Conservation (phyloP, 2,797 vertebrate species). For the Parambassis ranga region DNA sequence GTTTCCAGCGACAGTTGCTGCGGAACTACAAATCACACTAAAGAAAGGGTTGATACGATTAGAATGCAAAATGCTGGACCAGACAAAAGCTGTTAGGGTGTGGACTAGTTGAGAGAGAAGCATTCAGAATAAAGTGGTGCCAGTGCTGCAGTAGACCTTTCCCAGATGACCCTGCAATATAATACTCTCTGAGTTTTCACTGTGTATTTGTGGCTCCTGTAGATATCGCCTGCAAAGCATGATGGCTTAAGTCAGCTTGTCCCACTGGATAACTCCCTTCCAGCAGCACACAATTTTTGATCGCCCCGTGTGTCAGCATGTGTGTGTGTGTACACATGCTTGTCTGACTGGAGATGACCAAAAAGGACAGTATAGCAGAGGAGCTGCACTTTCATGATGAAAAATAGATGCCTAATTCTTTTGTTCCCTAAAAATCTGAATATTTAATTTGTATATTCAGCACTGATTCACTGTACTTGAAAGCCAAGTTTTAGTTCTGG, state of each 20-base stretch:
- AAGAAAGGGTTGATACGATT: neutral
- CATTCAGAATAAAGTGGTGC: neutral
- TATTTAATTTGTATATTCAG: neutral
- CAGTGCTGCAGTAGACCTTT: neutral
- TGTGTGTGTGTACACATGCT: neutral
- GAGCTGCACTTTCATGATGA: neutral
- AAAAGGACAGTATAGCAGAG: constrained; percentile 13
- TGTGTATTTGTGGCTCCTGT: constrained; percentile 16
- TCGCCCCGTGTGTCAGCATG: constrained; percentile 22
- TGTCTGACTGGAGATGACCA: constrained; percentile 20
- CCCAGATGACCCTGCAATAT: constrained; percentile 11
- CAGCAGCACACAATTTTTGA: constrained; percentile 32
- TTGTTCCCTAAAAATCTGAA: constrained; percentile 6
- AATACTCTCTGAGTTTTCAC: constrained; percentile 1
- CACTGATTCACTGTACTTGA: neutral
- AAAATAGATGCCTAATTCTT: neutral
- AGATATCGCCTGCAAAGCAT: constrained; percentile 29
- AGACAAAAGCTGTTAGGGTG: neutral
- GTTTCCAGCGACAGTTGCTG: neutral
- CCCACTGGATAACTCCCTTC: constrained; percentile 45
- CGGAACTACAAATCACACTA: neutral
- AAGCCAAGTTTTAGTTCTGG: constrained; percentile 5
- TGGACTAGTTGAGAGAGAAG: neutral
- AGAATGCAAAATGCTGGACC: neutral
- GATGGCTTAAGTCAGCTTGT: constrained; percentile 59